phyloP scores from a whole-genome alignment of 92 coral and sea anemone genomes.

The Parazoanthus darwini region DNA sequence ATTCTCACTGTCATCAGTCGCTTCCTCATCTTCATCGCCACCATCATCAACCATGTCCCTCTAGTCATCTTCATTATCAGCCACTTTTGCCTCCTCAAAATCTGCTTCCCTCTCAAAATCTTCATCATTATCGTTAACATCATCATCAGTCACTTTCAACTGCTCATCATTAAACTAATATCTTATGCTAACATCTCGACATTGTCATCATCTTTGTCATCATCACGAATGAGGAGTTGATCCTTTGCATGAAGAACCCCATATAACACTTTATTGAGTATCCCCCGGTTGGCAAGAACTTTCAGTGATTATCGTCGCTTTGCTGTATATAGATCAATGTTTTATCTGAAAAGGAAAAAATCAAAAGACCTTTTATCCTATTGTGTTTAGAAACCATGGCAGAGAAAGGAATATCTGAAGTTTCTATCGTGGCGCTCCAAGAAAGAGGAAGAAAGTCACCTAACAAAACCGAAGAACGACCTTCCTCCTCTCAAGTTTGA shows the following conservation, averaged over 20 bases:
- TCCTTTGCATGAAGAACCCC: not conserved
- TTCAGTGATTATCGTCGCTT: not conserved
- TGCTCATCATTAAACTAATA: no score
- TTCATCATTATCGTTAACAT: not conserved
- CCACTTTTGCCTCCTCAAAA: not conserved
- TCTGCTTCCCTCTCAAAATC: not conserved
- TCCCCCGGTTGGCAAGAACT: no score
- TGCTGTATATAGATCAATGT: not conserved
- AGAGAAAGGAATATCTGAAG: slow-evolving; percentile 54
- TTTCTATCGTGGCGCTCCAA: slow-evolving; percentile 49
- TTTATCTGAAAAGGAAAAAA: not conserved
- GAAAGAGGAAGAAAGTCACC: slow-evolving; percentile 57
- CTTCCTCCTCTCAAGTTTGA: slow-evolving; percentile 62
- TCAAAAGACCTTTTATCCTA: not conserved
- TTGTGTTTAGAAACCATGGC: slow-evolving; percentile 62
- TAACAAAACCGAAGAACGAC: slow-evolving; percentile 34
- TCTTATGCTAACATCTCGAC: no score
- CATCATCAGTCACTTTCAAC: not conserved
- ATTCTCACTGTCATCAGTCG: not conserved
- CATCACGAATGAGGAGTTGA: not conserved
- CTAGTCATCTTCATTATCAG: not conserved
- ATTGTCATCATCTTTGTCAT: not conserved
- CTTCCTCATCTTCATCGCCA: not conserved
- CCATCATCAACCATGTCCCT: no score
- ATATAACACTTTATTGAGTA: not conserved